Evolutionary conservation across 2,113 vertebrate species (phyloP), one percentile per base, ranked within the genome.

Genomic region (Nibea coibor): DNA sequence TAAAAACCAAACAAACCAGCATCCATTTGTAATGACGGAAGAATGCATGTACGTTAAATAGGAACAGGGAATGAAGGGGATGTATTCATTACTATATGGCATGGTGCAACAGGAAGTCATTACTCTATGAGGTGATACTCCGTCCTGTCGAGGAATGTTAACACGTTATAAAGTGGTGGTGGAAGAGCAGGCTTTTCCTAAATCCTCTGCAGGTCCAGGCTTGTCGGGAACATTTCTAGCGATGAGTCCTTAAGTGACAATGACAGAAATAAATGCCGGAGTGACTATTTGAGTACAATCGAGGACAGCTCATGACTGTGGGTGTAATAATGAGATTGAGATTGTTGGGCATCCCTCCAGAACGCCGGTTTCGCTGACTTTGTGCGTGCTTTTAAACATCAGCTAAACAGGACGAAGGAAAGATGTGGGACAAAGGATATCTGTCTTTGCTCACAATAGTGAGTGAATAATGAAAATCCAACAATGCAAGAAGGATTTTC

Each of bases 111-210:
- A 81, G 85, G 91, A 93, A 90, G 87, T 89, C 51, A 31, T 26
- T 14, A 56, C 45, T 80, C 35, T 20, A 54, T 65, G 43, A 84
- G 78, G 69, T 72, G 80, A 89, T 88, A 88, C 85, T 75, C 72
- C 76, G 79, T 81, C 72, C 42, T 15, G 28, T 48, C 1, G 35
- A 83, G 88, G 91, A 90, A 93, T 93, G 87, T 82, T 64, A 76
- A 89, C 86, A 92, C 81, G 82, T 91, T 91, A 85, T 42, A 35
- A 86, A 89, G 81, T 51, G 4, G 10, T 3, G 86, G 89, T 91
- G 79, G 92, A 81, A 82, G 63, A 91, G 91, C 94, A 87, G 90
- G 92, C 82, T 91, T 92, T 93, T 93, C 91, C 74, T 84, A 92
- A 92, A 92, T 87, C 86, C 59, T 86, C 50, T 64, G 72, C 95